A percentile compares a stretch with the other conserved stretches of the same genome.
Conservation (phyloP, 2,888 invertebrate species). For the Lamellibrachia columna region DNA sequence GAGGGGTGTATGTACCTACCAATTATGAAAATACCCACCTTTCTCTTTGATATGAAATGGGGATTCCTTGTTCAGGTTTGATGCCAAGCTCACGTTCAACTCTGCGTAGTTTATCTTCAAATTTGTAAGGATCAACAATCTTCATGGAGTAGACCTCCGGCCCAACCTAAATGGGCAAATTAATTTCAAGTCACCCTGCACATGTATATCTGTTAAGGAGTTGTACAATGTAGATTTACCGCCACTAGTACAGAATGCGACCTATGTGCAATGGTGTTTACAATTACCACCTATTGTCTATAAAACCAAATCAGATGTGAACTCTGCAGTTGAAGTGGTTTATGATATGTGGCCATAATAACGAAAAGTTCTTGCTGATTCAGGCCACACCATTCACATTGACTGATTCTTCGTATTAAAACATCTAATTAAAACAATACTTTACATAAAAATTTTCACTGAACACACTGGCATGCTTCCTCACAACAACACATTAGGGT, state of each 20-base stretch:
- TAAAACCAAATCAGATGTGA: neutral
- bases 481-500: no score
- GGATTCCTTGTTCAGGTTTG: slow-evolving; percentile 78
- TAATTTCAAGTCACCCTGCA: neutral
- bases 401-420: no score
- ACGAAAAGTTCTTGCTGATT: neutral
- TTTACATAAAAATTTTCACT: neutral
- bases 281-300: neutral
- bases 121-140: slow-evolving; percentile 68
- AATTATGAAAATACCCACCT: slow-evolving; percentile 39
- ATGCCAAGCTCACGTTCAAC: slow-evolving; percentile 85
- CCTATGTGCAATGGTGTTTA: neutral
- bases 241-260: neutral
- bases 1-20: neutral
- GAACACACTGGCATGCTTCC: neutral
- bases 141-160: slow-evolving; percentile 42
- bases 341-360: neutral
- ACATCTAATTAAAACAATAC: no score
- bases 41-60: slow-evolving; percentile 75
- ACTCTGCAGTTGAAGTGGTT: neutral
- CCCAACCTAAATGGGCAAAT: slow-evolving; percentile 26
- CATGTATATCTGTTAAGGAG: neutral
- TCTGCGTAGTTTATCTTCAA: slow-evolving; percentile 89
- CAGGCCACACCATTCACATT: neutral
- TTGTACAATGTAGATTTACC: neutral